phyloP scores from a whole-genome alignment of 2,888 invertebrate genomes.

The Ypsolopha scabrella region DNA sequence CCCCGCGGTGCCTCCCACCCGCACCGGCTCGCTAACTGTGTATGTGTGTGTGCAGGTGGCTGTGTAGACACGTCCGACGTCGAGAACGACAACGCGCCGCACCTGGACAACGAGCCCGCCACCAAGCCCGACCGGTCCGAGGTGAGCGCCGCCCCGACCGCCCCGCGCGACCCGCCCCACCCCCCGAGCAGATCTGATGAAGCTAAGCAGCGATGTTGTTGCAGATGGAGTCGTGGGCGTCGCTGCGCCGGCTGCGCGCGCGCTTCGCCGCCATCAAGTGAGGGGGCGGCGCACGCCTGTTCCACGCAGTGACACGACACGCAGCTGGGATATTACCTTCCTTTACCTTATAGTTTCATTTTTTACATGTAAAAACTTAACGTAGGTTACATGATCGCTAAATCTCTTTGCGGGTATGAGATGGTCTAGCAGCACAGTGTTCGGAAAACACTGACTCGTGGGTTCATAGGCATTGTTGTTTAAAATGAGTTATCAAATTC shows the following conservation, averaged over 20 bases:
- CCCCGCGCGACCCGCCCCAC: slow-evolving; percentile 3
- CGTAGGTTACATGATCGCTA: too few species aligned
- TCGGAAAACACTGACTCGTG: too few species aligned
- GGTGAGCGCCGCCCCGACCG: background rate
- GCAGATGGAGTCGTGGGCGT: slow-evolving; percentile 22
- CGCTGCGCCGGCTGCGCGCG: slow-evolving; percentile 49
- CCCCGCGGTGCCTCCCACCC: slow-evolving; percentile 5
- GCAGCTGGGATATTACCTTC: too few species aligned
- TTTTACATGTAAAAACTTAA: too few species aligned
- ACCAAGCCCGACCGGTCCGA: background rate
- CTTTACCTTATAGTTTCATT: too few species aligned
- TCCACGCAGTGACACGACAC: background rate
- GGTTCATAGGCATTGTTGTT: too few species aligned
- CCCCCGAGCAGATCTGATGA: slow-evolving; percentile 1
- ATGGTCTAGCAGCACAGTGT: too few species aligned
- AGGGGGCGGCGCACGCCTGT: slow-evolving; percentile 9
- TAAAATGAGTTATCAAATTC: too few species aligned
- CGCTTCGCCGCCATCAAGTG: slow-evolving; percentile 54
- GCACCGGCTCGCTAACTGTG: background rate
- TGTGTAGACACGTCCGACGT: slow-evolving; percentile 19
- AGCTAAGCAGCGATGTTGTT: background rate
- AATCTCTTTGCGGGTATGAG: too few species aligned
- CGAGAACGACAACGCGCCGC: slow-evolving; percentile 37
- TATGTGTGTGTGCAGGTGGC: background rate
- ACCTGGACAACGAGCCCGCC: slow-evolving; percentile 8